These are phyloP conservation scores for Callithrix jacchus DNA, from an alignment of 2,113 vertebrate genomes.

Conservation along the genomic window DNA sequence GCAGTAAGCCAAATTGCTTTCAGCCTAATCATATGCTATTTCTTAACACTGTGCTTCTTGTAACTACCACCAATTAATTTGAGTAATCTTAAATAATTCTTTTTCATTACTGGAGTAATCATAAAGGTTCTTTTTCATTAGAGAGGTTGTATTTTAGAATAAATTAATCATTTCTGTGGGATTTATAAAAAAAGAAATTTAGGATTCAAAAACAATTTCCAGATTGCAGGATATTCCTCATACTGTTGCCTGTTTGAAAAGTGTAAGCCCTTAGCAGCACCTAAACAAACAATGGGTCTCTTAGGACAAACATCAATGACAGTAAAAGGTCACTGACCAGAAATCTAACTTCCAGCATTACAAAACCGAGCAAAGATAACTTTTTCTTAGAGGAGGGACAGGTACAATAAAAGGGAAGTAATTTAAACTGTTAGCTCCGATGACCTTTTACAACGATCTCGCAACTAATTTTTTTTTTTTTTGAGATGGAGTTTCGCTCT, in stretches of 20 bases:
- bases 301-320: background rate
- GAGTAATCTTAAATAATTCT: background rate
- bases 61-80: conserved; percentile 16
- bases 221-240: background rate
- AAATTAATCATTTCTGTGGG: background rate
- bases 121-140: background rate
- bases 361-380: background rate
- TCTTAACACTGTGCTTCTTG: background rate
- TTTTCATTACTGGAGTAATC: background rate
- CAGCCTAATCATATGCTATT: background rate
- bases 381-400: background rate
- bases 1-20: background rate
- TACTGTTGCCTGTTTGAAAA: background rate
- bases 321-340: too few species aligned
- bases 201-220: background rate
- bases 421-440: background rate
- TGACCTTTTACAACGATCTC: background rate
- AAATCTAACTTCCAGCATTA: background rate
- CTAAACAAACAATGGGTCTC: background rate
- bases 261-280: background rate
- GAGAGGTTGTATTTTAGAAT: background rate
- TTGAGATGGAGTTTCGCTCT: too few species aligned
- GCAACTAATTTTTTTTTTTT: too few species aligned
- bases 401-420: background rate
- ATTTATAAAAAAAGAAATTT: background rate